These are phyloP conservation scores for Catharus fuscescens DNA, from an alignment of 2,113 vertebrate genomes.

Conservation along the genomic window DNA sequence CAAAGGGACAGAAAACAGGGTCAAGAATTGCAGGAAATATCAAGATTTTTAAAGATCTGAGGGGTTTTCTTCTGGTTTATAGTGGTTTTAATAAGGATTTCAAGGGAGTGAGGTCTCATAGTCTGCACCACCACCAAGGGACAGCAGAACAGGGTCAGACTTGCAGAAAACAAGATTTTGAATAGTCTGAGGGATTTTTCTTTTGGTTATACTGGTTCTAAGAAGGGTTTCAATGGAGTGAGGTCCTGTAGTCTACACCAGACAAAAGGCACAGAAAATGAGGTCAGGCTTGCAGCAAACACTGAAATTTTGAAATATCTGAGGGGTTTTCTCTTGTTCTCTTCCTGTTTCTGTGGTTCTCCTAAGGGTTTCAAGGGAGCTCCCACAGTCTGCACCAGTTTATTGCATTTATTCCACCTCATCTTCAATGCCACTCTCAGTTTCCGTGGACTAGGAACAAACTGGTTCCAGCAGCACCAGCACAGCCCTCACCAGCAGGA, in stretches of 20 bases:
- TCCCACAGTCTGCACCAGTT: not conserved
- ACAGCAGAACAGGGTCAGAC: fast-evolving
- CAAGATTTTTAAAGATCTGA: no score
- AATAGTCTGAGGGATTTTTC: not conserved
- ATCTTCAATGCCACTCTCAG: not conserved
- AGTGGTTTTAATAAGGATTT: no score
- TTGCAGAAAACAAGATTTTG: not conserved
- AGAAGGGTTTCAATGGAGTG: fast-evolving
- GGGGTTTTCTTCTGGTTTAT: not conserved
- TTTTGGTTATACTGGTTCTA: not conserved
- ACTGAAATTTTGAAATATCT: fast-evolving
- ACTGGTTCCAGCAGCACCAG: not conserved
- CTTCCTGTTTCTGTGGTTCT: not conserved
- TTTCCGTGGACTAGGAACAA: not conserved
- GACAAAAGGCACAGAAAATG: not conserved
- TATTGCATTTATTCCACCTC: not conserved
- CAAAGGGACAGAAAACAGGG: no score
- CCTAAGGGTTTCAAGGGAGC: not conserved
- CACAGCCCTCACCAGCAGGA: slow-evolving; percentile 22
- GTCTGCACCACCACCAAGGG: not conserved
- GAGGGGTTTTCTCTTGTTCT: not conserved
- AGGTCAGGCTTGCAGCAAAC: fast-evolving
- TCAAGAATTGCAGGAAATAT: no score
- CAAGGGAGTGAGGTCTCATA: not conserved
- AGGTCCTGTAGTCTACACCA: not conserved